Evolutionary conservation across 1,140 invertebrate genomes (phyloP), one percentile per base, ranked within the genome.

Genomic region (Diachasmimorpha longicaudata): DNA sequence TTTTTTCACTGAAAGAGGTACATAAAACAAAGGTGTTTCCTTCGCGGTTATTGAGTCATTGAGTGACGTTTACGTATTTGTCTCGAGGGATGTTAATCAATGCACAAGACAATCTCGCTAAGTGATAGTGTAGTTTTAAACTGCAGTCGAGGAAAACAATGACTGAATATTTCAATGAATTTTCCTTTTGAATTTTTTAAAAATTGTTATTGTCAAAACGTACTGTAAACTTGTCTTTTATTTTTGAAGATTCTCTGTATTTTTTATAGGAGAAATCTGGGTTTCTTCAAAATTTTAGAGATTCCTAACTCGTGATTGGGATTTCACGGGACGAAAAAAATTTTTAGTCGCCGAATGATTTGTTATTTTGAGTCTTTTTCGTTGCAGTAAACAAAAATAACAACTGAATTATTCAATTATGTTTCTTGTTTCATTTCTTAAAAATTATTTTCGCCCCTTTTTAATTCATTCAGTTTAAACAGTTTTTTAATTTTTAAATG

Each of bases 81-180:
- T 25, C 23, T 67, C 84, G 84, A 82, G 76, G 77, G 44, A 70
- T 80, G 80, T 81, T 78, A 83, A 84, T 70, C 70, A 79, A 81
- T 74, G 78, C 72, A 80, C 3, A 83, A 76, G 82, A 80, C 73
- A 75, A 80, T 82, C 37, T 77, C 78, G 76, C 55, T 79, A 67
- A 73, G 58, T 77, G 42, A 75, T 23, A 76, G 83, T 83, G 23
- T 19, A 37, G 55, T 68, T 36, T 72, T 52, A 58, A 11, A 55
- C 25, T 68, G 11, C 31, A 37, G 13, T 13, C 36, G 5, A 1
- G 5, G 6, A 39, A n/a, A 37, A 37, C 25, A 14, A 16, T 31
- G 8, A 68, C 39, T 68, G 10, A 36, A 16, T 8, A 3, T 68
- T 68, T 6, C 36, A n/a, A 25, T 66, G 1, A 6, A n/a, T 37